phyloP scores from a whole-genome alignment of 2,797 vertebrate species.

The Channa striata region DNA sequence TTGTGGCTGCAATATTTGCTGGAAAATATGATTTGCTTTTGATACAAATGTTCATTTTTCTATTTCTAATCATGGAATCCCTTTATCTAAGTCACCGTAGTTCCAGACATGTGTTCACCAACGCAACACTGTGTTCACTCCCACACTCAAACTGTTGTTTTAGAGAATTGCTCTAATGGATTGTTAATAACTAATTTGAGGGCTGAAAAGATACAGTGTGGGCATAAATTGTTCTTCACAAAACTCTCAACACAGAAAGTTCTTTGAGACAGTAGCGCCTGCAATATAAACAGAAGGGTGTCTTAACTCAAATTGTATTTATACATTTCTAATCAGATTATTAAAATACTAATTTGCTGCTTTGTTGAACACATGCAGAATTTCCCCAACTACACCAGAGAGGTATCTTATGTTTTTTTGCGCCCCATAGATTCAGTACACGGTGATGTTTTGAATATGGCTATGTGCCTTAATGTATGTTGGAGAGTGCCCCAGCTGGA shows the following conservation, averaged over 20 bases:
- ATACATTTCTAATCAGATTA: constrained; percentile 28
- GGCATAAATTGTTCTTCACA: constrained; percentile 38
- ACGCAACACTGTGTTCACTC: constrained; percentile 57
- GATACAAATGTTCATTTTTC: constrained; percentile 73
- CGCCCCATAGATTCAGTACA: constrained; percentile 65
- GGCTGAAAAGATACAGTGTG: constrained; percentile 31
- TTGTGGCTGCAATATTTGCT: constrained; percentile 55
- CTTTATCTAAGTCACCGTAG: constrained; percentile 77
- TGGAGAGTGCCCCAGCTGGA: constrained; percentile 68
- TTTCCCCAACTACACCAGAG: constrained; percentile 51
- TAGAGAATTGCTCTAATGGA: constrained; percentile 42
- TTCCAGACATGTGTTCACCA: constrained; percentile 71
- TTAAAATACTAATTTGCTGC: constrained; percentile 24
- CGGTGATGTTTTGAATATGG: constrained; percentile 81
- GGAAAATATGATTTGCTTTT: constrained; percentile 71
- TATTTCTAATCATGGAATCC: constrained; percentile 73
- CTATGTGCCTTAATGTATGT: constrained; percentile 88
- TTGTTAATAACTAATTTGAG: constrained; percentile 52
- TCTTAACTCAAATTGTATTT: constrained; percentile 30
- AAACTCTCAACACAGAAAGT: constrained; percentile 39
- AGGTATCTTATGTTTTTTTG: constrained; percentile 52
- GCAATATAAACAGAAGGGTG: constrained; percentile 42
- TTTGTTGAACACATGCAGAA: constrained; percentile 65
- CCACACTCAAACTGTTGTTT: constrained; percentile 48
- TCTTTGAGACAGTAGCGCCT: constrained; percentile 15